Percentiles rank a stretch among this genome's conserved stretches.
Evolutionary conservation across 2,888 invertebrate species (phyloP).

Genomic region (Noctua pronuba): DNA sequence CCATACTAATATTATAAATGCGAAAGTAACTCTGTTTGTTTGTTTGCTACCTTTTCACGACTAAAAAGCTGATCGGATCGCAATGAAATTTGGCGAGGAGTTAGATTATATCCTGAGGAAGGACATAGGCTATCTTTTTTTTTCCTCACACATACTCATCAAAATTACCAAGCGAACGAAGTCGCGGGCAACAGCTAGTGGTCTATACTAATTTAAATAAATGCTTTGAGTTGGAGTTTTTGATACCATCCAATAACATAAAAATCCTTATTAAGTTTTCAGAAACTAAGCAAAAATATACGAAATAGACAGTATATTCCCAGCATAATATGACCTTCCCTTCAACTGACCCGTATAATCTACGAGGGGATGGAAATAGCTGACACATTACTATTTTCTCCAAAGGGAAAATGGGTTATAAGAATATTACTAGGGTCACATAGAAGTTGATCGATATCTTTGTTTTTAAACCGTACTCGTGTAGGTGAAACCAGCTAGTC

Average conservation of each 20-base stretch:
- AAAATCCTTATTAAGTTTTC: not conserved
- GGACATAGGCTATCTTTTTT: no score
- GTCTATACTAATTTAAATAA: no score
- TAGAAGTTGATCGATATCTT: not conserved
- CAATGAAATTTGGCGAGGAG: no score
- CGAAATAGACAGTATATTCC: not conserved
- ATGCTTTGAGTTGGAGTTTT: no score
- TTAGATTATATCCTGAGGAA: no score
- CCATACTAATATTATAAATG: no score
- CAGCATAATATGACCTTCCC: slow-evolving; percentile 13
- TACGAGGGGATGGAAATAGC: slow-evolving; percentile 19
- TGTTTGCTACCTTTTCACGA: no score
- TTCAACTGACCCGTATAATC: slow-evolving; percentile 33
- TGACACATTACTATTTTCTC: slow-evolving; percentile 29
- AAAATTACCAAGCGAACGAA: no score
- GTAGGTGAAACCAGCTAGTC: not conserved
- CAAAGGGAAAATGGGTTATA: slow-evolving; percentile 1
- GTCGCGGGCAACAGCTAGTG: no score
- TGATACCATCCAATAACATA: not conserved
- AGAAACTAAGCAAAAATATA: slow-evolving; percentile 16
- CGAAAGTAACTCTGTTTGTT: no score
- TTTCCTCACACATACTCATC: no score
- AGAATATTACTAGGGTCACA: slow-evolving; percentile 16
- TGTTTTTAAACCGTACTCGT: not conserved
- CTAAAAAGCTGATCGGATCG: no score